Evolutionary conservation across 2,797 vertebrate species (phyloP).

Genomic region (Chelon labrosus): DNA sequence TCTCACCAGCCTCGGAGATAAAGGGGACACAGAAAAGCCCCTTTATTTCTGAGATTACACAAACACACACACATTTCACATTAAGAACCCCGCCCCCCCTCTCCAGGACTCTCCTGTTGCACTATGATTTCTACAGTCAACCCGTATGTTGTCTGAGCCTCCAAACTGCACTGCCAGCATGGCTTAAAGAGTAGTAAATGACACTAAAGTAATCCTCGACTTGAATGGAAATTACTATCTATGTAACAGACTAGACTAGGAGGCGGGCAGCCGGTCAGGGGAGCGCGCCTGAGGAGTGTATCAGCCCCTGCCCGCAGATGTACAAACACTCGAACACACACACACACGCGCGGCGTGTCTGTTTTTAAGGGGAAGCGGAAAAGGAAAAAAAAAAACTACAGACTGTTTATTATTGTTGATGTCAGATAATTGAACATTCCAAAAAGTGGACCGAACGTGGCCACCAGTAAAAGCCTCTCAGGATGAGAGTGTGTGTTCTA

Average conservation of each 20-base stretch:
- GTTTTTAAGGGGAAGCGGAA: slow-evolving; percentile 32
- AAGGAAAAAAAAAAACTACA: slow-evolving; percentile 18
- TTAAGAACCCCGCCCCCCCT: slow-evolving; percentile 32
- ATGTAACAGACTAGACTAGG: slow-evolving; percentile 58
- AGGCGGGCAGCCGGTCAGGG: slow-evolving; percentile 41
- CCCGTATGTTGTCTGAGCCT: slow-evolving; percentile 68
- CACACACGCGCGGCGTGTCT: slow-evolving; percentile 50
- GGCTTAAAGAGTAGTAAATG: slow-evolving; percentile 71
- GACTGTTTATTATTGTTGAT: slow-evolving; percentile 79
- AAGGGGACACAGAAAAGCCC: slow-evolving; percentile 47
- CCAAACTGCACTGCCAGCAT: slow-evolving; percentile 77
- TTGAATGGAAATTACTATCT: slow-evolving; percentile 64
- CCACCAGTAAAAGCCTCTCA: slow-evolving; percentile 68
- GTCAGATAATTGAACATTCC: slow-evolving; percentile 83
- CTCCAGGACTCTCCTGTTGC: slow-evolving; percentile 72
- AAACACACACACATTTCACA: slow-evolving; percentile 49
- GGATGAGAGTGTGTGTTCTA: slow-evolving; percentile 76
- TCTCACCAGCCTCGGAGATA: slow-evolving; percentile 68
- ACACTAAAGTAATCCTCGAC: slow-evolving; percentile 68
- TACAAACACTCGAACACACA: slow-evolving; percentile 75
- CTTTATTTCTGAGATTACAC: slow-evolving; percentile 60
- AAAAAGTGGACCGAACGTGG: slow-evolving; percentile 71
- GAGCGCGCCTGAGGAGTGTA: slow-evolving; percentile 34
- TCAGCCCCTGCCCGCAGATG: slow-evolving; percentile 57
- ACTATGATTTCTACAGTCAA: slow-evolving; percentile 72